Evolutionary conservation across 2,113 vertebrate genomes (phyloP), one percentile per base, ranked within the genome.

Genomic region (Cynocephalus volans): DNA sequence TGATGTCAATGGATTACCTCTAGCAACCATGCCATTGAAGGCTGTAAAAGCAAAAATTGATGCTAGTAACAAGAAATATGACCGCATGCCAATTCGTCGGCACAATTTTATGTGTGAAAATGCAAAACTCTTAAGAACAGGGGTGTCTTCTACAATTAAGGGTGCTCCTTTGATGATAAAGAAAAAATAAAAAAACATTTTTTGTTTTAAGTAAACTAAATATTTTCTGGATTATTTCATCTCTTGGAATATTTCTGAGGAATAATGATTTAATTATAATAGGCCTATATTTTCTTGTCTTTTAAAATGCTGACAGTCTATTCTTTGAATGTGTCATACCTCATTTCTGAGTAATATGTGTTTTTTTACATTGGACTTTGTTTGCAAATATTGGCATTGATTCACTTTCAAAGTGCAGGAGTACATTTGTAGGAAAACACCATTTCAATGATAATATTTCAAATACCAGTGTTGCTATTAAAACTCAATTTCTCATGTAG

Each of bases 21-120:
- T 98, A 69, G 65, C 90, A 48, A 97, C 97, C 6, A 6, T 11
- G 31, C 94, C 98, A 50, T 98, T 97, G 5, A 62, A n/a, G n/a
- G 84, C 79, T 70, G 56, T 36, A 9, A 65, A 97, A 92, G 97
- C 98, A 84, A 98, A 98, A 98, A 95, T 98, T 0, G 24, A 96
- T 89, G 90, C 95, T 41, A 95, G 64, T n/a, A 87, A 88, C 69
- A 91, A 77, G 41, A 41, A 41, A 41, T 41, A 14, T 7, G 73
- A 54, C 19, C 50, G 13, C 10, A 54, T 96, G 41, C 76, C 50
- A 17, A 84, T 97, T 89, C 77, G 1, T 5, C 98, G 88, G 72
- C 98, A 45, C n/a, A 98, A 99, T 96, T 99, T 99, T 77, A 24
- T 99, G 76, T 65, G 31, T 28, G 98, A 98, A 95, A 99, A 99